phyloP scores from a whole-genome alignment of 2,113 vertebrate genomes.

The Argyrosomus japonicus region DNA sequence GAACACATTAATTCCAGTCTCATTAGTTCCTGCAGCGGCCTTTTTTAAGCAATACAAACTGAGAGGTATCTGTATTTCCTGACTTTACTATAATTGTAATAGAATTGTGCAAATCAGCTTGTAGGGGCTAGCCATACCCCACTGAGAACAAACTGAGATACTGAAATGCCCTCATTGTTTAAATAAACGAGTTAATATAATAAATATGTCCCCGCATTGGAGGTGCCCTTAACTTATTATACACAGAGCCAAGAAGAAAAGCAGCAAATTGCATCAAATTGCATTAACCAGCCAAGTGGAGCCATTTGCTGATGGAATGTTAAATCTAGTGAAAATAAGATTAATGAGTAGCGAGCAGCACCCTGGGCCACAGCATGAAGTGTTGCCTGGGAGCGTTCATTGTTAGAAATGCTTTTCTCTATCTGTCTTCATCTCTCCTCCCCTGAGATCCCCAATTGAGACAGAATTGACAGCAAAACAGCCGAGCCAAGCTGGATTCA shows the following conservation, averaged over 20 bases:
- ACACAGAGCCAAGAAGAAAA: conserved; percentile 62
- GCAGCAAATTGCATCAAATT: conserved; percentile 79
- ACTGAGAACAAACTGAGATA: conserved; percentile 41
- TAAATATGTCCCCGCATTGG: conserved; percentile 65
- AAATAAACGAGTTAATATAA: conserved; percentile 68
- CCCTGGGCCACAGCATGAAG: conserved; percentile 58
- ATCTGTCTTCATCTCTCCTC: conserved; percentile 66
- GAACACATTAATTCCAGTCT: conserved; percentile 17
- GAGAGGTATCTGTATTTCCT: conserved; percentile 25
- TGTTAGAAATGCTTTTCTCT: conserved; percentile 69
- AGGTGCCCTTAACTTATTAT: conserved; percentile 72
- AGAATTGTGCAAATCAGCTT: conserved; percentile 43
- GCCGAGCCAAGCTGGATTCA: conserved; percentile 20
- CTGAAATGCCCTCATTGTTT: conserved; percentile 63
- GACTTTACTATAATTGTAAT: conserved; percentile 2
- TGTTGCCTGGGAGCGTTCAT: conserved; percentile 59
- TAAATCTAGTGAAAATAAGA: conserved; percentile 83
- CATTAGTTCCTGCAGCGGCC: conserved; percentile 30
- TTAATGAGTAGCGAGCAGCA: conserved; percentile 76
- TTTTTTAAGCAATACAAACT: conserved; percentile 20
- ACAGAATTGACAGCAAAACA: conserved; percentile 47
- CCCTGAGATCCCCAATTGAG: conserved; percentile 56
- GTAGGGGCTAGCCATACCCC: conserved; percentile 20
- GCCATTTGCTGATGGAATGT: conserved; percentile 78
- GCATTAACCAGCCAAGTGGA: conserved; percentile 78